phyloP scores from a whole-genome alignment of 2,888 invertebrate genomes.

The Dusona sp. region DNA sequence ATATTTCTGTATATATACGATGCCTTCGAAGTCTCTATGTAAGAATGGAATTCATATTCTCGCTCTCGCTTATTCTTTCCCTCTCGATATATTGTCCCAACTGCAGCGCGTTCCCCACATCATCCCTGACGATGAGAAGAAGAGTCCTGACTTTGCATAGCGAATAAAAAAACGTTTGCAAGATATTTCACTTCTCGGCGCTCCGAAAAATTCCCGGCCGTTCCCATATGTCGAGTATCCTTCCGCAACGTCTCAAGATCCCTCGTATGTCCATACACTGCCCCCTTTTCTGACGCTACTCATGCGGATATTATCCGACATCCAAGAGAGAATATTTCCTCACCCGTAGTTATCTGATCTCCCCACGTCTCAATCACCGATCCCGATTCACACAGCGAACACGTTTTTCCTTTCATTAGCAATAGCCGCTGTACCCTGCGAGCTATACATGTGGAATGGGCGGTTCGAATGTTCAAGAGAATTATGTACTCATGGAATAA shows the following conservation, averaged over 20 bases:
- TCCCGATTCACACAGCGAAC: slow-evolving; percentile 7
- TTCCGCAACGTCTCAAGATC: not conserved
- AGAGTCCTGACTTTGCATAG: slow-evolving; percentile 40
- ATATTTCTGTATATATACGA: not conserved
- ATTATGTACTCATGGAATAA: not conserved
- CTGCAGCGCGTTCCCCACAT: slow-evolving; percentile 19
- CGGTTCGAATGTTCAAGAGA: not conserved
- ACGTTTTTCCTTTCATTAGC: slow-evolving; percentile 13
- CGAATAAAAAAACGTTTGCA: slow-evolving; percentile 43
- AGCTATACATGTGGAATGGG: not conserved
- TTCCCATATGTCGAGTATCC: not conserved
- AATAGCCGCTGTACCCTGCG: not conserved
- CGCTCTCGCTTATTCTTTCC: slow-evolving; percentile 26
- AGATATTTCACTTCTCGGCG: slow-evolving; percentile 22
- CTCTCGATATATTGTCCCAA: slow-evolving; percentile 16
- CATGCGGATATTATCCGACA: slow-evolving; percentile 40
- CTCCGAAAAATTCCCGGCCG: slow-evolving; percentile 5
- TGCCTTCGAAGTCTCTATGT: slow-evolving; percentile 58
- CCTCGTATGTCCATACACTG: not conserved
- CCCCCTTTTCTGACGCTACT: slow-evolving; percentile 30
- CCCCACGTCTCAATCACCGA: slow-evolving; percentile 64
- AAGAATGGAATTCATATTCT: slow-evolving; percentile 67
- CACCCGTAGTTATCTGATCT: slow-evolving; percentile 58
- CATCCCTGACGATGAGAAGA: slow-evolving; percentile 20
- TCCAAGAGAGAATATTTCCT: slow-evolving; percentile 37